Percentiles rank a stretch among this genome's conserved stretches.
These are phyloP conservation scores for Aromia moschata DNA, from an alignment of 2,888 invertebrate genomes.

Conservation along the genomic window DNA sequence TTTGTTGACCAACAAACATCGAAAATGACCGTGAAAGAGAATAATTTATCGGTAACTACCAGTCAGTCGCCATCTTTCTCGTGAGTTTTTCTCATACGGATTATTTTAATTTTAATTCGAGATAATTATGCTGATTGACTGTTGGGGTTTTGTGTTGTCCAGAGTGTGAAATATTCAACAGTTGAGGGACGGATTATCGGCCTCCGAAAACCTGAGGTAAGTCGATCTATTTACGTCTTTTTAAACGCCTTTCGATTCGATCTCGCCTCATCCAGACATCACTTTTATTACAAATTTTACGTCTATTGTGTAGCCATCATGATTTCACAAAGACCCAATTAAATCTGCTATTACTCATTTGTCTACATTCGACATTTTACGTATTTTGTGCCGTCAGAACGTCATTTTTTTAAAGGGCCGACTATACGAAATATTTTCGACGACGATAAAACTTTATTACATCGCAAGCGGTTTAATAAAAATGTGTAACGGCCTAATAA, in stretches of 20 bases:
- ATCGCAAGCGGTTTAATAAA: not conserved
- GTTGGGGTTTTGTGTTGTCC: conserved; percentile 48
- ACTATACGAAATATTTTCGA: not conserved
- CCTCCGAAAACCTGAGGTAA: conserved; percentile 36
- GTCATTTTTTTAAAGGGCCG: not conserved
- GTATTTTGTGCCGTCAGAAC: not conserved
- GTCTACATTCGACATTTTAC: not conserved
- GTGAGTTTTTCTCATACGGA: conserved; percentile 63
- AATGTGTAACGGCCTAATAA: not conserved
- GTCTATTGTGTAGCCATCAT: conserved; percentile 55
- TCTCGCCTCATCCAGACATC: conserved; percentile 38
- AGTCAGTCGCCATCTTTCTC: conserved; percentile 70
- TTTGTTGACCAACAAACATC: conserved; percentile 60
- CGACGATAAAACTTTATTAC: not conserved
- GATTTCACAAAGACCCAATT: conserved; percentile 33
- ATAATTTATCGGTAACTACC: conserved; percentile 64
- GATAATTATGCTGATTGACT: conserved; percentile 51
- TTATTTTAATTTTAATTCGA: conserved; percentile 51
- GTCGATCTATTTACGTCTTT: conserved; percentile 26
- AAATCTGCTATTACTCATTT: not conserved
- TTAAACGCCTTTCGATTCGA: conserved; percentile 20
- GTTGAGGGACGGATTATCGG: conserved; percentile 15
- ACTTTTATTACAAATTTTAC: conserved; percentile 54
- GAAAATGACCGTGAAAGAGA: conserved; percentile 64
- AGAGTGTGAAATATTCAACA: conserved; percentile 36